These are phyloP conservation scores for Brachyistius frenatus DNA, from an alignment of 2,113 vertebrate species.

Conservation along the genomic window DNA sequence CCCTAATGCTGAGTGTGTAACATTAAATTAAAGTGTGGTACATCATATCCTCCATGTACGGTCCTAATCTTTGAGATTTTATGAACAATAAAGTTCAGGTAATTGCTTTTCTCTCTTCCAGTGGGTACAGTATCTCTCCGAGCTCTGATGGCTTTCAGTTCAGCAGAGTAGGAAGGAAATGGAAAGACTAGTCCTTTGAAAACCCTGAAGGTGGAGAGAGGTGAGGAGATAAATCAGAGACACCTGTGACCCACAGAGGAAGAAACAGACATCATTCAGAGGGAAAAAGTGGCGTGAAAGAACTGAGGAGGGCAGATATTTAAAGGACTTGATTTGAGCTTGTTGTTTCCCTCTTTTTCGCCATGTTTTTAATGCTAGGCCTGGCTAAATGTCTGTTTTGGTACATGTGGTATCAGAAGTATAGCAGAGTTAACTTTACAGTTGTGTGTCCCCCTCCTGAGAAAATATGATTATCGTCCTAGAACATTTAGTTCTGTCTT, in stretches of 20 bases:
- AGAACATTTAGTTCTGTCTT: too few relatives aligned
- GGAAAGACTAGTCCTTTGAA: conserved; percentile 16
- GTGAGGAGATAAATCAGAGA: conserved; percentile 15
- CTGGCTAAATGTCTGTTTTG: too few relatives aligned
- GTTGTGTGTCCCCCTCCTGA: too few relatives aligned
- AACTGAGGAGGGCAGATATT: not conserved
- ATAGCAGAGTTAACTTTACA: too few relatives aligned
- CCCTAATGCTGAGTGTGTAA: conserved; percentile 4
- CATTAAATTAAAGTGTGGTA: conserved; percentile 19
- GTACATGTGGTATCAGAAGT: too few relatives aligned
- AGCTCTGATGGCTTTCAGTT: not conserved
- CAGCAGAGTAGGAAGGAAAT: not conserved
- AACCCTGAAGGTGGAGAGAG: not conserved
- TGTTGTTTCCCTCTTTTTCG: too few relatives aligned
- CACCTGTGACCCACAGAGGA: not conserved
- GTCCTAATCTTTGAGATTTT: conserved; percentile 13
- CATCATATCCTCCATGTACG: conserved; percentile 10
- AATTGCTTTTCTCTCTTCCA: conserved; percentile 14
- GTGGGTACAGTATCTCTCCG: not conserved
- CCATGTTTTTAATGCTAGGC: too few relatives aligned
- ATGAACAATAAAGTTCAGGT: conserved; percentile 43
- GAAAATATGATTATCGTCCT: too few relatives aligned
- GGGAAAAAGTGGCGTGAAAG: not conserved
- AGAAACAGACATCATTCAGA: not conserved
- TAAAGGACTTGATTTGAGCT: not conserved